Conservation (phyloP, 2,797 vertebrate genomes). For the Phrynocephalus guinanensis region DNA sequence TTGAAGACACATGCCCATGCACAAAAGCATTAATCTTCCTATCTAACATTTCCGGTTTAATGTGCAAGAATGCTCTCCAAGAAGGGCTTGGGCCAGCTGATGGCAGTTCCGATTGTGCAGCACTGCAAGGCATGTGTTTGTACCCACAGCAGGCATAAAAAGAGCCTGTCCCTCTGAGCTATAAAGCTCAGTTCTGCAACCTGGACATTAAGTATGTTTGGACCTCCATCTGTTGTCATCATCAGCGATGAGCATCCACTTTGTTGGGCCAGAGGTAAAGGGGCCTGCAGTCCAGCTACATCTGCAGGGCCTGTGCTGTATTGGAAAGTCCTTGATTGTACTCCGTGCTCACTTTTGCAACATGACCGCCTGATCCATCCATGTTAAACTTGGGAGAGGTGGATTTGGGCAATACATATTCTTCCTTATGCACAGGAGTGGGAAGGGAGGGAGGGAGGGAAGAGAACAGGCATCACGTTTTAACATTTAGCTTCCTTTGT, state of each 20-base stretch:
- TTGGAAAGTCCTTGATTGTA: not conserved
- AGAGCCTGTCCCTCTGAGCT: too few relatives aligned
- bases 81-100: not conserved
- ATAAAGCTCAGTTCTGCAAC: too few relatives aligned
- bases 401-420: conserved; percentile 47
- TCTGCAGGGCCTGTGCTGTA: not conserved
- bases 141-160: too few relatives aligned
- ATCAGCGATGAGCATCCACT: too few relatives aligned
- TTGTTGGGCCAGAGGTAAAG: not conserved
- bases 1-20: not conserved
- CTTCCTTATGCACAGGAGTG: conserved; percentile 43
- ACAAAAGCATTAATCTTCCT: not conserved
- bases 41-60: too few relatives aligned
- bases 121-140: too few relatives aligned
- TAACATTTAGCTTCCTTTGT: conserved; percentile 75
- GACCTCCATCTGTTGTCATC: too few relatives aligned
- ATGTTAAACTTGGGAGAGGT: not conserved
- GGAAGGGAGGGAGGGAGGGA: conserved; percentile 54
- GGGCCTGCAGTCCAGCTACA: not conserved
- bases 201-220: too few relatives aligned
- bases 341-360: too few relatives aligned
- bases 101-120: too few relatives aligned
- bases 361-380: not conserved
- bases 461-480: conserved; percentile 68
- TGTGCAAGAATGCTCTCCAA: not conserved